These are phyloP conservation scores for Linyphia triangularis DNA, from an alignment of 2,888 invertebrate genomes.

Conservation along the genomic window DNA sequence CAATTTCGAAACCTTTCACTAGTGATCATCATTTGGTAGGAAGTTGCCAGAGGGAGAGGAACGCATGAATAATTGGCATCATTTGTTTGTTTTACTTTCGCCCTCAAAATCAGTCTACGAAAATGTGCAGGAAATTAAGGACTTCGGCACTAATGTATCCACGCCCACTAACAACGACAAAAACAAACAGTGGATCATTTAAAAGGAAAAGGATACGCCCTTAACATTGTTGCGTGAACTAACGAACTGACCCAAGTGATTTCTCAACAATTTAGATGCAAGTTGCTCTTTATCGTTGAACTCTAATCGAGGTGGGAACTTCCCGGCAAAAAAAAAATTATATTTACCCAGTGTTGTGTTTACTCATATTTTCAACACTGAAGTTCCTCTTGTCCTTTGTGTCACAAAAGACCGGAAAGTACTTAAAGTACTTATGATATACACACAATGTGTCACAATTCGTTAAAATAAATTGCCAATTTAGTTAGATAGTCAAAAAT, in stretches of 20 bases:
- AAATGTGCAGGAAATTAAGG: conserved; percentile 8
- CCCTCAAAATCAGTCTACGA: conserved; percentile 1
- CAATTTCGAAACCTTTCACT: too few relatives aligned
- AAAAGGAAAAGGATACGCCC: conserved; percentile 8
- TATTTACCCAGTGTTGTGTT: background rate
- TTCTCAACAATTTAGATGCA: conserved; percentile 76
- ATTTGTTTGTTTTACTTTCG: conserved; percentile 34
- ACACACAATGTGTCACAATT: background rate
- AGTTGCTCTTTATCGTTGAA: background rate
- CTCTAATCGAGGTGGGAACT: conserved; percentile 72
- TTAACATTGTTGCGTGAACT: background rate
- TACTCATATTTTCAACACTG: background rate
- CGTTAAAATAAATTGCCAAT: too few relatives aligned
- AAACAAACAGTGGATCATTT: background rate
- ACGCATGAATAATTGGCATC: conserved; percentile 29
- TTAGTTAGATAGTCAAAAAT: too few relatives aligned
- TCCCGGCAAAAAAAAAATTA: conserved; percentile 5
- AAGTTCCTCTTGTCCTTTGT: background rate
- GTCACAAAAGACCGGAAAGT: background rate
- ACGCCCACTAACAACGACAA: conserved; percentile 43
- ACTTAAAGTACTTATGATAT: background rate
- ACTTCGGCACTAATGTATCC: conserved; percentile 14
- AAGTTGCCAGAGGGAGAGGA: background rate
- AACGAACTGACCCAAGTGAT: conserved; percentile 22
- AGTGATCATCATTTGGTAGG: background rate